A percentile compares a stretch with the other conserved stretches of the same genome.
These are phyloP conservation scores for Rousettus leschenaultii DNA, from an alignment of 2,113 vertebrate genomes.

Conservation along the genomic window DNA sequence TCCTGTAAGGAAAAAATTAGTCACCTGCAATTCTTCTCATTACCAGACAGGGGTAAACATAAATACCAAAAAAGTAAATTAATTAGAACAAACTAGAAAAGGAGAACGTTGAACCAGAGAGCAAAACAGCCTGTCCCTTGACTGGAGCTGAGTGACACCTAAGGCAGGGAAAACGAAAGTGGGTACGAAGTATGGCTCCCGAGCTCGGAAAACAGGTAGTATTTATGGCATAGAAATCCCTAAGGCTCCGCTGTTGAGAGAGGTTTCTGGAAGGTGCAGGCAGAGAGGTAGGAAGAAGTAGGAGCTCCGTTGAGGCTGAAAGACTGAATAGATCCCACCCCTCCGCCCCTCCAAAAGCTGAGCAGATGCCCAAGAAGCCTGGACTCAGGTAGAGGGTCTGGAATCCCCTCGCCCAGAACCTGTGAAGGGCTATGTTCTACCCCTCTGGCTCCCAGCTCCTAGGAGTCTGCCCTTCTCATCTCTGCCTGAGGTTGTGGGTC, in stretches of 20 bases:
- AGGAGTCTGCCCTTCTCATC: background rate
- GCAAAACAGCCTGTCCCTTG: background rate
- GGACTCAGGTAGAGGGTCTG: background rate
- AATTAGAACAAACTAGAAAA: constrained; percentile 9
- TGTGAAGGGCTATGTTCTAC: background rate
- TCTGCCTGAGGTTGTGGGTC: background rate
- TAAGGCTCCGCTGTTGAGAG: constrained; percentile 38
- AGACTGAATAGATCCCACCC: background rate
- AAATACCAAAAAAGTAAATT: background rate
- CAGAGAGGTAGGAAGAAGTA: background rate
- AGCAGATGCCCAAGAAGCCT: background rate
- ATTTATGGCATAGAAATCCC: constrained; percentile 66
- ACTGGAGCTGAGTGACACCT: background rate
- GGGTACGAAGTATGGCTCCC: background rate
- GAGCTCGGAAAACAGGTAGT: constrained; percentile 55
- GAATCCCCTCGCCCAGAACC: background rate
- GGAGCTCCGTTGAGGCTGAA: background rate
- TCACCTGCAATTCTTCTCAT: background rate
- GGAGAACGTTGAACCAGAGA: background rate
- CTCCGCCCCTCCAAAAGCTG: background rate
- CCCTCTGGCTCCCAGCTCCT: background rate
- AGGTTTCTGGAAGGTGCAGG: constrained; percentile 59
- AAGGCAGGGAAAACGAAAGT: background rate
- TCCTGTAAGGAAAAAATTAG: constrained; percentile 29
- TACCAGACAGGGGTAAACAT: constrained; percentile 10